Conservation (phyloP, 2,113 vertebrate genomes). For the Aphyosemion australe region DNA sequence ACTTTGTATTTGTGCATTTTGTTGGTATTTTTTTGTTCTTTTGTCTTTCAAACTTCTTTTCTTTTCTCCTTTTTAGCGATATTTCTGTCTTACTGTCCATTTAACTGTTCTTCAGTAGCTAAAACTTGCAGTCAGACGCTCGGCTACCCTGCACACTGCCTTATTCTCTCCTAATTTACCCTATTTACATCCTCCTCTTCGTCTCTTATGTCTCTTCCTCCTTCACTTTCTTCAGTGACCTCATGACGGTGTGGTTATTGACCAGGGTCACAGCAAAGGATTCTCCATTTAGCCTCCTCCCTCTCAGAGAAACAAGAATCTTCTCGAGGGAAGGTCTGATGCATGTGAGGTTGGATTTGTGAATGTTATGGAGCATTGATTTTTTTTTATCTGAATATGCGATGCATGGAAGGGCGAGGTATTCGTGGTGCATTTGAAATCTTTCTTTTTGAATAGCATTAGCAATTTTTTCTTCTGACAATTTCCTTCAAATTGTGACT, state of each 20-base stretch:
- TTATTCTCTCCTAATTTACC: not conserved
- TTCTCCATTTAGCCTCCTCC: constrained; percentile 19
- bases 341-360: not conserved
- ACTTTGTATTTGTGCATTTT: not conserved
- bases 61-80: not conserved
- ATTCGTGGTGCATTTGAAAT: not conserved
- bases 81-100: too few relatives aligned
- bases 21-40: constrained; percentile 9
- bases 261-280: constrained; percentile 30
- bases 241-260: constrained; percentile 28
- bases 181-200: not conserved
- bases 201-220: not conserved
- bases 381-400: not conserved
- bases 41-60: constrained; percentile 8
- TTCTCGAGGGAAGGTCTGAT: constrained; percentile 3
- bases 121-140: not conserved
- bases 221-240: constrained; percentile 12
- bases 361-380: not conserved
- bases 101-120: too few relatives aligned
- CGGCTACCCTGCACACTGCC: not conserved
- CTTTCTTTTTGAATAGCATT: too few relatives aligned
- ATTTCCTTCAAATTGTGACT: too few relatives aligned
- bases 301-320: constrained; percentile 5
- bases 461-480: too few relatives aligned
- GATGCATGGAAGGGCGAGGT: not conserved